Evolutionary conservation across 2,888 invertebrate species (phyloP).

Genomic region (Cheilosia vulpina): DNA sequence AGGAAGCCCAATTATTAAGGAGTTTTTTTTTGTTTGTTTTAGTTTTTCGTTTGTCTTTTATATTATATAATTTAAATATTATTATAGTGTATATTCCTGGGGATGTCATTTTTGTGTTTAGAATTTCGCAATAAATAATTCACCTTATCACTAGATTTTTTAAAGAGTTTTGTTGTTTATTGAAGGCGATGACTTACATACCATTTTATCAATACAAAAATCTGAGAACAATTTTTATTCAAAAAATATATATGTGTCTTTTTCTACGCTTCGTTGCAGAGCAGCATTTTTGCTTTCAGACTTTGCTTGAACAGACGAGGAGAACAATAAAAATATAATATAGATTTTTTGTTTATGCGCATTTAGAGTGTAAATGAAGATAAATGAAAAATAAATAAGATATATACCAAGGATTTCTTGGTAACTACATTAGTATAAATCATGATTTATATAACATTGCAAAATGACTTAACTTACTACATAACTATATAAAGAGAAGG

Average conservation of each 20-base stretch:
- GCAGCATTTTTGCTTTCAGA: constrained; percentile 31
- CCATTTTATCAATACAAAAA: constrained; percentile 21
- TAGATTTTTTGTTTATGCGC: constrained; percentile 34
- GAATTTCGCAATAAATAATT: constrained; percentile 72
- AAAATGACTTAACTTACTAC: constrained; percentile 69
- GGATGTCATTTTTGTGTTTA: constrained; percentile 56
- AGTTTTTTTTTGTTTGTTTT: constrained; percentile 41
- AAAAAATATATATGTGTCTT: constrained; percentile 50
- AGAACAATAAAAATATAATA: constrained; percentile 14
- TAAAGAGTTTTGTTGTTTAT: constrained; percentile 36
- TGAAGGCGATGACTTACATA: constrained; percentile 45
- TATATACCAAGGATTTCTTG: constrained; percentile 41
- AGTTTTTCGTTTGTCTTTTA: constrained; percentile 34
- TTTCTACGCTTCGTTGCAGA: constrained; percentile 52
- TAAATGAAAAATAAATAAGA: constrained; percentile 68
- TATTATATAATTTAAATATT: constrained; percentile 58
- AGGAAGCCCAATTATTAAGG: constrained; percentile 74
- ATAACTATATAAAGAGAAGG: constrained; percentile 62
- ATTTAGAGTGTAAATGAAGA: constrained; percentile 44
- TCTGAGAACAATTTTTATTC: constrained; percentile 44
- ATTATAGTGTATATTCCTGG: constrained; percentile 59
- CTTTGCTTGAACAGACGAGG: constrained; percentile 41
- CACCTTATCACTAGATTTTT: constrained; percentile 58
- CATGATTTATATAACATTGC: constrained; percentile 66
- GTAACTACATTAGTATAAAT: constrained; percentile 56